Percentiles rank a stretch among this genome's conserved stretches.
Evolutionary conservation across 2,113 vertebrate species (phyloP).

Genomic region (Trematomus loennbergii): DNA sequence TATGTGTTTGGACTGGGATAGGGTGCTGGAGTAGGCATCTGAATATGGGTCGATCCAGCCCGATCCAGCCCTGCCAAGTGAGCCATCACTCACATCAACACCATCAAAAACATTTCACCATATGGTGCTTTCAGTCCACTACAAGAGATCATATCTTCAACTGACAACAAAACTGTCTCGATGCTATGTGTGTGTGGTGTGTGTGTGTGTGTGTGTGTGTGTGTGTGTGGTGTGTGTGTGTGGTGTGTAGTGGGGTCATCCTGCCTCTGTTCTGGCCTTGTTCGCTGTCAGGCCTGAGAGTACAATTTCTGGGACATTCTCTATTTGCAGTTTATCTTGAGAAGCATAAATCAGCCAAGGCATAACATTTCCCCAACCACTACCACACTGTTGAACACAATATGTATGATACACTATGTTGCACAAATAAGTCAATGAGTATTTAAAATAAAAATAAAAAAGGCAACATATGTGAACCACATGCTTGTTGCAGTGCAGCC

Average conservation of each 20-base stretch:
- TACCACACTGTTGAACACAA: conserved; percentile 47
- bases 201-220: neutral
- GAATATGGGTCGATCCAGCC: conserved; percentile 82
- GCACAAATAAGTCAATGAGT: conserved; percentile 37
- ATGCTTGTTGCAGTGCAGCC: conserved; percentile 58
- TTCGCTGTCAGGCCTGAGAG: conserved; percentile 66
- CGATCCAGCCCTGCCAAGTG: conserved; percentile 78
- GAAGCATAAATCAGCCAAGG: conserved; percentile 69
- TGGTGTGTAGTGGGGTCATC: conserved; percentile 54
- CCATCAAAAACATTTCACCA: conserved; percentile 82
- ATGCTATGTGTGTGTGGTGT: conserved; percentile 75
- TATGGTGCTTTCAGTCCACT: conserved; percentile 84
- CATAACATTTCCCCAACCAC: conserved; percentile 48
- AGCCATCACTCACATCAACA: conserved; percentile 84
- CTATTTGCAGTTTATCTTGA: conserved; percentile 81
- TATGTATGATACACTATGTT: conserved; percentile 31
- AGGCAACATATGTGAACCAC: conserved; percentile 71
- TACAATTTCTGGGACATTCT: conserved; percentile 74
- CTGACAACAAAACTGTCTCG: conserved; percentile 82
- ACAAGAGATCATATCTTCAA: conserved; percentile 83
- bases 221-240: conserved; percentile 19
- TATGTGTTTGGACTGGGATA: conserved; percentile 20
- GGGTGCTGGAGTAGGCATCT: conserved; percentile 62
- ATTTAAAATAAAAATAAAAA: conserved; percentile 8
- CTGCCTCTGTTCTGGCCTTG: conserved; percentile 69